phyloP scores from a whole-genome alignment of 2,888 invertebrate genomes.

The Taenaris catops region DNA sequence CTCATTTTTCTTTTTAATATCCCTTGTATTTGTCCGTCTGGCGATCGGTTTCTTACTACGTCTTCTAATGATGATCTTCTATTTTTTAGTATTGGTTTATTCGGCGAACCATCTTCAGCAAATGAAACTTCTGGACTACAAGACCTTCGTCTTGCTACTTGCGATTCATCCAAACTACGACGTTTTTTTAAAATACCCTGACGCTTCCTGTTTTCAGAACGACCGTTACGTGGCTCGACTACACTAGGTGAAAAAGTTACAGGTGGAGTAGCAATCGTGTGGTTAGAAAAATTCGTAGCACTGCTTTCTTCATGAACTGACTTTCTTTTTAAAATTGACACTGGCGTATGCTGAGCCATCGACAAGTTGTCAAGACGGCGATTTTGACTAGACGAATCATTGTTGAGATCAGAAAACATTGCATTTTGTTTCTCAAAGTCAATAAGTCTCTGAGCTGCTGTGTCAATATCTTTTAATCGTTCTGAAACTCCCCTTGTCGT shows the following conservation, averaged over 20 bases:
- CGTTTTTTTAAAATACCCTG: conserved; percentile 92
- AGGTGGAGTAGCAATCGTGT: conserved; percentile 82
- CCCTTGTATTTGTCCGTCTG: conserved; percentile 82
- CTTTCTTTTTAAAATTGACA: conserved; percentile 86
- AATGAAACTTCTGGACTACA: conserved; percentile 85
- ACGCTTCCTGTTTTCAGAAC: conserved; percentile 77
- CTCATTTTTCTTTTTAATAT: conserved; percentile 86
- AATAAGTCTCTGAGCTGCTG: conserved; percentile 74
- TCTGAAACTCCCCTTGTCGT: conserved; percentile 64
- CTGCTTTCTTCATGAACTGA: conserved; percentile 75
- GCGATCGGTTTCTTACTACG: conserved; percentile 81
- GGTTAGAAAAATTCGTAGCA: conserved; percentile 68
- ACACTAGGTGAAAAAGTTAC: conserved; percentile 91
- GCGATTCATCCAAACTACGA: conserved; percentile 89
- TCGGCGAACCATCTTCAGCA: conserved; percentile 76
- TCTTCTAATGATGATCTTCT: conserved; percentile 86
- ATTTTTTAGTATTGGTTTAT: conserved; percentile 83
- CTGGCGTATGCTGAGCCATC: conserved; percentile 66
- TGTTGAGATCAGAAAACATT: conserved; percentile 78
- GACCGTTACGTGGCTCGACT: conserved; percentile 81
- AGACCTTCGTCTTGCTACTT: conserved; percentile 83
- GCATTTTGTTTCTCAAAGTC: conserved; percentile 78
- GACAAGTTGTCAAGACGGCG: conserved; percentile 63
- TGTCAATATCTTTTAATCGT: conserved; percentile 72
- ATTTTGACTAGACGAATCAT: conserved; percentile 73